phyloP scores from a whole-genome alignment of 2,113 vertebrate genomes.

The Cinclus cinclus region DNA sequence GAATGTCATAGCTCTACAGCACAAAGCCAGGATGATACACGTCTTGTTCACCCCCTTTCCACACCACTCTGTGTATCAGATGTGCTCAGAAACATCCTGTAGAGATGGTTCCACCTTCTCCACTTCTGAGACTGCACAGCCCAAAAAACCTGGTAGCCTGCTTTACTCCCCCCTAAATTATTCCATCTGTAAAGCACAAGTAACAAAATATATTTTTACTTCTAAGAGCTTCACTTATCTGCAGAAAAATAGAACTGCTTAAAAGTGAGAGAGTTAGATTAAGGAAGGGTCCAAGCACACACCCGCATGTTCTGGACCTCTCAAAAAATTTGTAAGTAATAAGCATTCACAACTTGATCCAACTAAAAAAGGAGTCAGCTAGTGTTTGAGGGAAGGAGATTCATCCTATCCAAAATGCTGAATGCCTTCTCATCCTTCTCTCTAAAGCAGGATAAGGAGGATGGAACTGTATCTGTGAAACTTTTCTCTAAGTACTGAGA shows the following conservation, averaged over 20 bases:
- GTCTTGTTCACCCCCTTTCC: not conserved
- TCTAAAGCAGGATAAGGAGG: not conserved
- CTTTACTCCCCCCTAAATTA: not conserved
- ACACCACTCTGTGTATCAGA: not conserved
- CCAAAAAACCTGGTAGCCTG: not conserved
- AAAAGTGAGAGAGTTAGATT: not conserved
- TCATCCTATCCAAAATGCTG: not conserved
- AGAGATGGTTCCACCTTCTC: not conserved
- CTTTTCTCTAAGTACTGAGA: not conserved
- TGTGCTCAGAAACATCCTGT: not conserved
- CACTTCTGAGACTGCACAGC: not conserved
- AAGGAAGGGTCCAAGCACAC: not conserved
- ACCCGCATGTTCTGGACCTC: not conserved
- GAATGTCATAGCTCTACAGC: conserved; percentile 11
- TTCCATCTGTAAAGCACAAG: conserved; percentile 38
- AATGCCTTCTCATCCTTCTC: not conserved
- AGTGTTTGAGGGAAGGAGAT: not conserved
- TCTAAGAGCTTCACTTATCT: conserved; percentile 48
- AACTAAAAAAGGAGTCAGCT: not conserved
- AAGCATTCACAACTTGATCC: not conserved
- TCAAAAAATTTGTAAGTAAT: not conserved
- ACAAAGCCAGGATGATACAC: not conserved
- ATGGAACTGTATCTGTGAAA: not conserved
- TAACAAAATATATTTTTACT: conserved; percentile 55
- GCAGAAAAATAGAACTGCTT: conserved; percentile 58